Evolutionary conservation across 2,797 vertebrate genomes (phyloP).

Genomic region (Tenualosa thibaudeaui): DNA sequence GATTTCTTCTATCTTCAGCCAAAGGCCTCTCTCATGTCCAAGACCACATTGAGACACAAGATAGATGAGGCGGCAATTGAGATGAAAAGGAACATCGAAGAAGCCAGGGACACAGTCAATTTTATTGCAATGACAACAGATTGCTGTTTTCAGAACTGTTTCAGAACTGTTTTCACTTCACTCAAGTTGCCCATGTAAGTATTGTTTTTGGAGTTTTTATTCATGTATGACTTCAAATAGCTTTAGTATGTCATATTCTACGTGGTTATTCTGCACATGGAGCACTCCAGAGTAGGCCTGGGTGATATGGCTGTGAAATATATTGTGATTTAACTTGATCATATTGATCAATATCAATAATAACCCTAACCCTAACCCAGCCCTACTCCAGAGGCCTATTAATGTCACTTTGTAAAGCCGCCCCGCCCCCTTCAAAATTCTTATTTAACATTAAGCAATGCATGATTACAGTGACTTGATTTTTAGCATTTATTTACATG

Average conservation of each 20-base stretch:
- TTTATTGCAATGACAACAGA: neutral
- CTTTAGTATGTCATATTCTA: neutral
- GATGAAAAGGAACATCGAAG: constrained; percentile 26
- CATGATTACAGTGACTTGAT: too few species aligned
- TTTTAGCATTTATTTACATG: too few species aligned
- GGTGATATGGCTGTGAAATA: too few species aligned
- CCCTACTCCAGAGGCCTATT: too few species aligned
- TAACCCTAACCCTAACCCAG: too few species aligned
- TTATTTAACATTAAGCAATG: too few species aligned
- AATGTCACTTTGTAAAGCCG: too few species aligned
- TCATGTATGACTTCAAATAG: neutral
- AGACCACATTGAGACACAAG: constrained; percentile 27
- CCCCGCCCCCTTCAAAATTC: too few species aligned
- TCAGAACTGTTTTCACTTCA: constrained; percentile 23
- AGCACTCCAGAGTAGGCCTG: neutral
- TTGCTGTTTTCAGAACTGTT: neutral
- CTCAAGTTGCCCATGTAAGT: constrained; percentile 33
- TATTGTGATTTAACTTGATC: too few species aligned
- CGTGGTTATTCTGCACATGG: too few species aligned
- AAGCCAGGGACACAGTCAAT: neutral
- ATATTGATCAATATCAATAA: too few species aligned
- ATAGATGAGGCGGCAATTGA: constrained; percentile 30
- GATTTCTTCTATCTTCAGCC: constrained; percentile 4
- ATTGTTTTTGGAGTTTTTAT: constrained; percentile 9
- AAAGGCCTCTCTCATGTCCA: constrained; percentile 31